Percentiles rank a stretch among this genome's conserved stretches.
These are phyloP conservation scores for Apus apus DNA, from an alignment of 2,113 vertebrate species.

Conservation along the genomic window DNA sequence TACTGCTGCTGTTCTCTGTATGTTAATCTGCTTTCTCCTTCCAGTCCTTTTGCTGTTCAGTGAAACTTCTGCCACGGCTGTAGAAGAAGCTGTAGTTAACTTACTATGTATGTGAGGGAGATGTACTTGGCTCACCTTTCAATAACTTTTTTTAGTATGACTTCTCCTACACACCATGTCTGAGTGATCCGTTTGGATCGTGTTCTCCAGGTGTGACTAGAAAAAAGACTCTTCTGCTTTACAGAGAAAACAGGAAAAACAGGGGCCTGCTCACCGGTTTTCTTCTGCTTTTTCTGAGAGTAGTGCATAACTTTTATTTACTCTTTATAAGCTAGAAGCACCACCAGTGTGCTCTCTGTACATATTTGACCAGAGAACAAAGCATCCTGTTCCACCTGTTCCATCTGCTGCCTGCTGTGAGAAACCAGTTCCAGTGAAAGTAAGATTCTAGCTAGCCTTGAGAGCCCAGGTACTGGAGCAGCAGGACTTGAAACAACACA, in stretches of 20 bases:
- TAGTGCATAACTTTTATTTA: not conserved
- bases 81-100: not conserved
- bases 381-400: not conserved
- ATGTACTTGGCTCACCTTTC: not conserved
- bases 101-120: not conserved
- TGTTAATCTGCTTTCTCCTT: not conserved
- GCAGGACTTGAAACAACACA: not conserved
- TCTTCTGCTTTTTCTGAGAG: not conserved
- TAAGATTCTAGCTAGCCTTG: not conserved
- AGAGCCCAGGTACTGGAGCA: not conserved
- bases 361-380: not conserved
- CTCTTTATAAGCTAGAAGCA: not conserved
- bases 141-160: not conserved
- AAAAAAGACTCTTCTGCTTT: not conserved
- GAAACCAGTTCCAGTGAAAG: not conserved
- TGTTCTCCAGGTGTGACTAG: not conserved
- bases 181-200: not conserved
- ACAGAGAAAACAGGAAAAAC: not conserved
- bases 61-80: not conserved
- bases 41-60: not conserved
- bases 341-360: not conserved
- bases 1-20: not conserved
- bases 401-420: not conserved
- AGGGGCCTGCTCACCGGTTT: not conserved
- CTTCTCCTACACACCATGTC: not conserved